phyloP scores from a whole-genome alignment of 2,888 invertebrate species.

The Eupithecia vulgata region DNA sequence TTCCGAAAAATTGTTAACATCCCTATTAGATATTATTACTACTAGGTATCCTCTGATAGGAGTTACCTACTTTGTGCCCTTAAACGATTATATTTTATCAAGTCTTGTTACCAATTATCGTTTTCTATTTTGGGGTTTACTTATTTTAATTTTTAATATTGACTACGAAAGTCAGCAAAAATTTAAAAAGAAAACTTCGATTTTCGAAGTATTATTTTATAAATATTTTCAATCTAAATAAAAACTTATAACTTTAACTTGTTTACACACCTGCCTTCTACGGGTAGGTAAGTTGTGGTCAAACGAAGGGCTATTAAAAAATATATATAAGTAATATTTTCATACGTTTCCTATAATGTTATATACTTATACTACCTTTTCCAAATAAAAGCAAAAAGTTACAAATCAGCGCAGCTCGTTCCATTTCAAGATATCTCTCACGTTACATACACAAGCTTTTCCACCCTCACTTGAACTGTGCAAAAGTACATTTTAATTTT shows the following conservation, averaged over 20 bases:
- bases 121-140: background rate
- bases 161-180: too few relatives aligned
- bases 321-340: background rate
- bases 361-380: constrained; percentile 66
- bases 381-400: constrained; percentile 57
- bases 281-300: background rate
- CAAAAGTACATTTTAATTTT: constrained; percentile 14
- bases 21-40: too few relatives aligned
- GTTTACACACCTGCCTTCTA: too few relatives aligned
- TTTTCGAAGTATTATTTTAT: too few relatives aligned
- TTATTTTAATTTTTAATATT: background rate
- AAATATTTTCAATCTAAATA: too few relatives aligned
- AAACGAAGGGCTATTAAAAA: background rate
- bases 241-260: too few relatives aligned
- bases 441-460: constrained; percentile 28
- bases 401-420: constrained; percentile 53
- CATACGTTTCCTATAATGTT: background rate
- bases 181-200: too few relatives aligned
- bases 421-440: constrained; percentile 54
- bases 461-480: constrained; percentile 14
- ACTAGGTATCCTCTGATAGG: too few relatives aligned
- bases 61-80: background rate
- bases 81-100: too few relatives aligned
- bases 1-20: too few relatives aligned
- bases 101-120: background rate